Evolutionary conservation across 2,113 vertebrate species (phyloP), one percentile per base, ranked within the genome.

Genomic region (Gnathonemus echidnorhynchus): DNA sequence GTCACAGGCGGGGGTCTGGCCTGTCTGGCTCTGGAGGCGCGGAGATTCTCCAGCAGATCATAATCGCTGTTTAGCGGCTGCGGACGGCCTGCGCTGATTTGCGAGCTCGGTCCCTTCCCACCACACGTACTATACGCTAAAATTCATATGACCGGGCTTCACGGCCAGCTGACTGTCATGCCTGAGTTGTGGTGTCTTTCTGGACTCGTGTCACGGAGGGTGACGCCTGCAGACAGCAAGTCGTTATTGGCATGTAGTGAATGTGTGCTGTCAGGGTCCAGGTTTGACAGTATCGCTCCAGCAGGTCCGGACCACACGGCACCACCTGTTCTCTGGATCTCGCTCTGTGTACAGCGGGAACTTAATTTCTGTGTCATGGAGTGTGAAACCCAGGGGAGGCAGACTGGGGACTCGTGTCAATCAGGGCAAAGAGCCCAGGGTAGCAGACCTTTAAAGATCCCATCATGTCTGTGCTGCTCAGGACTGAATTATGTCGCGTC

Each of bases 231-330:
- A 39, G 31, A 80, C 31, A 11, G 15, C 74, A 39, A 42, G 35
- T 42, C 5, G 5, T 80, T 42, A 80, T 80, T 80, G 74, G 35
- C 74, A 42, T 80, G 74, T 80, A 35, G 11, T 17, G 74, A 42
- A 80, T 80, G 74, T 7, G 13, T 80, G 74, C 74, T 80, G 74
- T 80, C 74, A 80, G 35, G 35, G 74, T 19, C 74, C 74, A 80
- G 74, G 74, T 80, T 80, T 80, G 74, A 39, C 74, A 80, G 74
- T 80, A 80, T 15, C 74, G 74, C 74, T 80, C 35, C 74, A 80
- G 74, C 74, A 42, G 35, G 31, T 80, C 74, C 35, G 74, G 74
- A 42, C 35, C 35, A 17, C 74, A 7, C 31, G 4, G 35, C 74
- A 80, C 74, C 74, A 80, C 74, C 74, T 80, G 74, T 80, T 80